Base-by-base conservation (phyloP, 1,140 invertebrate genomes). In the Anoplophora glabripennis region DNA sequence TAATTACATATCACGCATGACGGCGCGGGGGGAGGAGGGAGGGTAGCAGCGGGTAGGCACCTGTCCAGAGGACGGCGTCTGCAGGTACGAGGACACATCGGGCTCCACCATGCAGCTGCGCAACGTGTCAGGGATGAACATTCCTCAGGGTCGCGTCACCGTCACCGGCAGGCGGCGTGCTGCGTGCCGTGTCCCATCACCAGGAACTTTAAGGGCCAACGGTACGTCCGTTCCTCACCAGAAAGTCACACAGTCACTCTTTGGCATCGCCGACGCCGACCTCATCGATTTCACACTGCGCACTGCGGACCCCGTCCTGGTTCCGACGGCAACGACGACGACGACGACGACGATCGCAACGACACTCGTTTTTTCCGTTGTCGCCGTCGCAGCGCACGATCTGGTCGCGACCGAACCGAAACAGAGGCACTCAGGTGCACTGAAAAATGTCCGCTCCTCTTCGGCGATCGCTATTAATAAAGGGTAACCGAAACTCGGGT, bases 91-190 rank as follows among this genome's bases (percentile, higher is more conserved):
- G 73, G 86, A 87, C 72, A 89, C 86, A 86, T 89, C 87, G 78
- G 86, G 87, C 81, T 89, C 87, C 81, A 89, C 86, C 87, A 89
- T 89, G 81, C 86, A 89, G 84, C 86, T 88, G 78, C 86, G 84
- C 72, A 89, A 78, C 69, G 85, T 83, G 72, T 89, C 87, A 75
- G 87, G 87, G 82, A 89, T 88, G 78, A 88, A 89, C 87, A 89
- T 89, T 81, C 83, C 84, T 83, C 78, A 73, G 63, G 76, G 71
- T 70, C 72, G 73, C 74, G 63, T 64, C 61, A 62, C 68, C 61
- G 65, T 71, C 70, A 73, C 71, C 66, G 53, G 63, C 61, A 64
- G 53, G 55, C 65, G 57, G 53, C 41, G 38, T 57, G 57, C 56
- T 61, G 63, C 64, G 57, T 63, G 47, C 56, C 67, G 56, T 61